phyloP scores from a whole-genome alignment of 2,113 vertebrate genomes.

The Rostratula benghalensis region DNA sequence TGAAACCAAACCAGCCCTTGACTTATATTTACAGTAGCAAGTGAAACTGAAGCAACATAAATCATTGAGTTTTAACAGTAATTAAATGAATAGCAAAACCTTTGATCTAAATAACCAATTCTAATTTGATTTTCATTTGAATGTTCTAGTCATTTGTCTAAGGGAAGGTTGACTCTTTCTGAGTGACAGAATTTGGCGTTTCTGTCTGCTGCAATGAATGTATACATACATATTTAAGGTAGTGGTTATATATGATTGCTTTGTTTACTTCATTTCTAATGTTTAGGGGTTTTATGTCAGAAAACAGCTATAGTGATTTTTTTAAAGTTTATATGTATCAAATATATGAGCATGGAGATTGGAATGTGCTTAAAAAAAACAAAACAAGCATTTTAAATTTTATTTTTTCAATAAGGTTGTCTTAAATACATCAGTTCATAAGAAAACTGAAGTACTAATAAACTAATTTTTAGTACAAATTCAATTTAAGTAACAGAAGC shows the following conservation, averaged over 20 bases:
- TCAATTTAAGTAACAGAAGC: not conserved
- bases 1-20: not conserved
- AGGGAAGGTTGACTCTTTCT: not conserved
- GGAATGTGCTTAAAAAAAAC: not conserved
- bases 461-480: not conserved
- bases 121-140: not conserved
- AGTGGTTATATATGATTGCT: not conserved
- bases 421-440: not conserved
- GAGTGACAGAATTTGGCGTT: not conserved
- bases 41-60: not conserved
- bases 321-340: not conserved
- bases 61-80: not conserved
- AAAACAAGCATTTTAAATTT: not conserved
- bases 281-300: not conserved
- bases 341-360: not conserved
- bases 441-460: not conserved
- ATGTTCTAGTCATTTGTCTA: not conserved
- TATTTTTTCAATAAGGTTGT: not conserved
- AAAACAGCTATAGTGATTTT: not conserved
- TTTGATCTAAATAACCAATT: not conserved
- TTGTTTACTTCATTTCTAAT: not conserved
- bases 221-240: not conserved
- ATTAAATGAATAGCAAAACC: not conserved
- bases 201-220: not conserved
- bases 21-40: not conserved